Base-by-base conservation (phyloP, 2,113 vertebrate genomes). In the Nesospiza acunhae region DNA sequence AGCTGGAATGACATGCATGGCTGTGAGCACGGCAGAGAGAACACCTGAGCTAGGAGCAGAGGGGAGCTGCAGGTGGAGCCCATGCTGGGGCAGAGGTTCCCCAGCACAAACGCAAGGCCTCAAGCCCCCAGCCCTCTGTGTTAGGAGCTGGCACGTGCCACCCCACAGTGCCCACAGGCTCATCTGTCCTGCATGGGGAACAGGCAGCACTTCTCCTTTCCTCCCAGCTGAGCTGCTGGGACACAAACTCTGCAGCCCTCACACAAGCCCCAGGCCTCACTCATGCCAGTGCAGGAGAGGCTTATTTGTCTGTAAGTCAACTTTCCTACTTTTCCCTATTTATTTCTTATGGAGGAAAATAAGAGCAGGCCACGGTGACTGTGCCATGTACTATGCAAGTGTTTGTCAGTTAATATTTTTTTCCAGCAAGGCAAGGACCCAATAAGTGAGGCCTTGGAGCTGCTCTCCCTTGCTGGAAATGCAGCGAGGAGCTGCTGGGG, bases 331-430 rank as follows among this genome's bases (percentile, higher is more conserved):
- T 68, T 81, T 16, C 68, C 68, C 27, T 78, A 28, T 55, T 95
- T 89, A 53, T 85, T 96, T 92, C 90, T 86, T 92, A 50, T 8
- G 50, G 58, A 79, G 46, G 33, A 66, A 91, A 74, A 42, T 28
- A 73, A 93, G 67, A 33, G 24, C 49, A 44, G 67, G 81, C 75
- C 80, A 42, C 52, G 89, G 74, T 2, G 74, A 68, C 42, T 53
- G 75, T 83, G 78, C 21, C 14, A 1, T 47, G 91, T 41, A 59
- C 95, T 86, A 86, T 64, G 75, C 92, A 95, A 92, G 63, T 90
- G 64, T 93, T 92, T 92, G 92, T 88, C 88, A 88, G 93, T 86
- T 88, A 94, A 91, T 95, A 93, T 94, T 94, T 95, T 46, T 60
- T 86, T 95, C 90, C 88, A 90, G 49, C 4, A 33, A 92, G 76